Evolutionary conservation across 2,113 vertebrate species (phyloP).

Genomic region (Callionymus lyra): DNA sequence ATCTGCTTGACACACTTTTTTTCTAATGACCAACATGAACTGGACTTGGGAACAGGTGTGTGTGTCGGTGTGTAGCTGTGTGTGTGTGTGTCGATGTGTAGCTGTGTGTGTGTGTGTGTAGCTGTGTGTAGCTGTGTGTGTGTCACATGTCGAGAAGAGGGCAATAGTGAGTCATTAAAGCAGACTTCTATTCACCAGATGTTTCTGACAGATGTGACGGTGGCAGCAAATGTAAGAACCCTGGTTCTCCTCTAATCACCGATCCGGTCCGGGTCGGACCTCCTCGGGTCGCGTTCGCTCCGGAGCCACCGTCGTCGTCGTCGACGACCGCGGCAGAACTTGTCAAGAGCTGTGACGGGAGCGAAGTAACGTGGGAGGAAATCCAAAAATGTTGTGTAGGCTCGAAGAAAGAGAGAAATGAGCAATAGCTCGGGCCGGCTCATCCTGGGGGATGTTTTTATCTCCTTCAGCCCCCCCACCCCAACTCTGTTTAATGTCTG

Average conservation of each 20-base stretch:
- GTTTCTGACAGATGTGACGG: constrained; percentile 20
- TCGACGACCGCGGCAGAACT: constrained; percentile 28
- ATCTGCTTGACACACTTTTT: constrained; percentile 49
- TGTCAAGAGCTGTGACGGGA: constrained; percentile 30
- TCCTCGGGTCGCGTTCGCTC: constrained; percentile 1
- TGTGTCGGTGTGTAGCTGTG: constrained; percentile 3
- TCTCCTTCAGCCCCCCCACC: constrained; percentile 28
- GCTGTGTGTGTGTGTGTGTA: constrained; percentile 1
- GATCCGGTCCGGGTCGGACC: constrained; percentile 1
- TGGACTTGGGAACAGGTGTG: constrained; percentile 47
- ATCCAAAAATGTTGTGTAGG: constrained; percentile 9
- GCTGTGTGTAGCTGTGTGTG: constrained; percentile 2
- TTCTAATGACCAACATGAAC: constrained; percentile 39
- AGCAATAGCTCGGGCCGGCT: constrained; percentile 53
- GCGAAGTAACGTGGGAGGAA: constrained; percentile 25
- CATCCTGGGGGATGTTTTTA: constrained; percentile 70
- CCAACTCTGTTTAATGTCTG: constrained; percentile 66
- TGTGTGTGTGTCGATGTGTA: too few species aligned
- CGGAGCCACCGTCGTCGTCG: constrained; percentile 20
- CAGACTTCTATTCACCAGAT: constrained; percentile 22
- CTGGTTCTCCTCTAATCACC: background rate
- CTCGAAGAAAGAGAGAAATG: constrained; percentile 26
- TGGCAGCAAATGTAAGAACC: constrained; percentile 1
- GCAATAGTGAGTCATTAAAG: constrained; percentile 15
- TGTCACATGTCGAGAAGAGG: constrained; percentile 13